Evolutionary conservation across 2,797 vertebrate species (phyloP).

Genomic region (Setipinna tenuifilis): DNA sequence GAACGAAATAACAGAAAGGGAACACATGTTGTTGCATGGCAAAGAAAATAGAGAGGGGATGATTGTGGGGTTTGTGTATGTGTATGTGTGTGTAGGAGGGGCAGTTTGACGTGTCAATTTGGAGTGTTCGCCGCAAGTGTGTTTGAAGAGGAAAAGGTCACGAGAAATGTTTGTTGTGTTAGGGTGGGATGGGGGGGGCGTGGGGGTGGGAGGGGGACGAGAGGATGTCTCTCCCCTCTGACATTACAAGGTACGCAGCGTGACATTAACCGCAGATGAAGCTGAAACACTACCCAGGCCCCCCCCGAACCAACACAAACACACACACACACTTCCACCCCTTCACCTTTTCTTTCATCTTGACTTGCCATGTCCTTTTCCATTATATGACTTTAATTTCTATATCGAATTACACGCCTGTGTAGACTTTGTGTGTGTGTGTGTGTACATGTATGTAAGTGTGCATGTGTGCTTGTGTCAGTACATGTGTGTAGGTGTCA

Average conservation of each 20-base stretch:
- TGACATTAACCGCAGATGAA: slow-evolving; percentile 17
- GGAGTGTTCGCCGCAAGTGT: not conserved
- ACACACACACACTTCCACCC: not conserved
- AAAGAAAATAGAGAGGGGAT: not conserved
- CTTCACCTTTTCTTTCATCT: not conserved
- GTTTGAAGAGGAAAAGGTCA: slow-evolving; percentile 22
- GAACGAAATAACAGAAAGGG: not conserved
- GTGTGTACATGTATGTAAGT: too few relatives aligned
- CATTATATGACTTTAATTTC: not conserved
- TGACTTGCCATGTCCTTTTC: not conserved
- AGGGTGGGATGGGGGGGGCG: too few relatives aligned
- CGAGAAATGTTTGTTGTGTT: not conserved
- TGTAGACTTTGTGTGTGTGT: not conserved
- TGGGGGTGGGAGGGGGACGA: not conserved
- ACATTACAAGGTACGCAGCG: not conserved
- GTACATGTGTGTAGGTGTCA: too few relatives aligned
- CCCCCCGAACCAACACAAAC: not conserved
- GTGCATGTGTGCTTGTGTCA: too few relatives aligned
- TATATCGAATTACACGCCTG: not conserved
- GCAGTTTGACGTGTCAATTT: slow-evolving; percentile 8
- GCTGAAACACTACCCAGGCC: not conserved
- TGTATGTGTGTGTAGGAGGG: not conserved
- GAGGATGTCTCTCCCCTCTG: not conserved
- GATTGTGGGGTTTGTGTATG: not conserved
- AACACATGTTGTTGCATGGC: not conserved